Percentiles rank a stretch among this genome's conserved stretches.
These are phyloP conservation scores for Drosophila serrata DNA, from an alignment of 1,140 invertebrate genomes.

Conservation along the genomic window DNA sequence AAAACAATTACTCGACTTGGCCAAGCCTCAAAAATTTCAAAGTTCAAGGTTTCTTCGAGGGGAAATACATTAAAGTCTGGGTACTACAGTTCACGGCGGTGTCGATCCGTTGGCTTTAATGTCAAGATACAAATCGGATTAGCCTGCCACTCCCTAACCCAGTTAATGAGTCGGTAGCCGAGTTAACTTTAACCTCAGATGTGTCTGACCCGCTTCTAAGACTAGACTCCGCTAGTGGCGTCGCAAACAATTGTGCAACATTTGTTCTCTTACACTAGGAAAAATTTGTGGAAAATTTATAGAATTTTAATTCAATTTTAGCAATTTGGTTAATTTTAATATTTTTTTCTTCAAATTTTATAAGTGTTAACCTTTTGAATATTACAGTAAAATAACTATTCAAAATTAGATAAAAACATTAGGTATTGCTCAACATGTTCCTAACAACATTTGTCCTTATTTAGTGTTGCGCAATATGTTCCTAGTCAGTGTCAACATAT, in stretches of 20 bases:
- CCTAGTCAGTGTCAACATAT: not conserved
- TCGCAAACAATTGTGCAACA: constrained; percentile 54
- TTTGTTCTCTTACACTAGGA: constrained; percentile 40
- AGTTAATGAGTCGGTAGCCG: constrained; percentile 25
- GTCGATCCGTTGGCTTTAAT: constrained; percentile 51
- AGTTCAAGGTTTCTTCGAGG: constrained; percentile 69
- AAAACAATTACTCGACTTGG: constrained; percentile 9
- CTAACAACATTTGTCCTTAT: not conserved
- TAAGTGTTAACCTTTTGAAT: too few relatives aligned
- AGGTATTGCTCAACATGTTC: not conserved
- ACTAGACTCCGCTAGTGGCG: constrained; percentile 11
- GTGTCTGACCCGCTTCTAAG: constrained; percentile 56
- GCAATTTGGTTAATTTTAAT: not conserved
- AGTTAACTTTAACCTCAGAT: constrained; percentile 57
- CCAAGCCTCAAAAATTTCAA: constrained; percentile 61
- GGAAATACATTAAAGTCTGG: constrained; percentile 12
- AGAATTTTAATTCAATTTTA: too few relatives aligned
- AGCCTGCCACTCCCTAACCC: constrained; percentile 31
- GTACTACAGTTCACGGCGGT: constrained; percentile 11
- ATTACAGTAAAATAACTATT: not conserved
- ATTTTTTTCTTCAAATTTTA: not conserved
- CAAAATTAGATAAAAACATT: not conserved
- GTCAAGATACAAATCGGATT: constrained; percentile 53
- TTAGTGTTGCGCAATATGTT: not conserved
- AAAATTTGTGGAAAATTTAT: not conserved